Conservation (phyloP, 2,113 vertebrate species). For the Piprites chloris region DNA sequence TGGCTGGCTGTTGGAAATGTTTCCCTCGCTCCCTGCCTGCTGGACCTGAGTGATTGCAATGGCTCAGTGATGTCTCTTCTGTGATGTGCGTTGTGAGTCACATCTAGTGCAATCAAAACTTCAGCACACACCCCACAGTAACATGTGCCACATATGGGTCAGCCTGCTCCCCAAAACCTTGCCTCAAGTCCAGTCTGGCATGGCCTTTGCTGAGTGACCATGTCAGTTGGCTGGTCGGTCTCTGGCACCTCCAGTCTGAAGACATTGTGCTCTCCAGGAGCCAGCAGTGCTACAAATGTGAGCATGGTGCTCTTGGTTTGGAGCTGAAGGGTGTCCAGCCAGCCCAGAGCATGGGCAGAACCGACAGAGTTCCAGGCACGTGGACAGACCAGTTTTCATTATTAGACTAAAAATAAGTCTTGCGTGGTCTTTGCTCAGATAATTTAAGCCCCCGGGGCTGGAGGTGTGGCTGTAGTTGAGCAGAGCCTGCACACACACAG, state of each 20-base stretch:
- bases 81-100: not conserved
- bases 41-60: not conserved
- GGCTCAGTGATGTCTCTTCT: not conserved
- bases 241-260: not conserved
- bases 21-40: not conserved
- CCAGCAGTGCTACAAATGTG: rapidly evolving
- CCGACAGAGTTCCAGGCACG: not conserved
- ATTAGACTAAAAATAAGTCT: not conserved
- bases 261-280: not conserved
- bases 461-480: not conserved
- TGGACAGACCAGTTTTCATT: not conserved
- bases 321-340: not conserved
- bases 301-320: not conserved
- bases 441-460: not conserved
- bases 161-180: not conserved
- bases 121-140: not conserved
- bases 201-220: not conserved
- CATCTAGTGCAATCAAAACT: not conserved
- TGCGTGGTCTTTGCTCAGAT: not conserved
- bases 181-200: not conserved
- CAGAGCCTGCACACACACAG: not conserved
- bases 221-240: not conserved
- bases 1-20: not conserved
- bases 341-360: rapidly evolving
- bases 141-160: not conserved